Conservation (phyloP, 2,113 vertebrate species). For the Eudyptes chrysolophus region DNA sequence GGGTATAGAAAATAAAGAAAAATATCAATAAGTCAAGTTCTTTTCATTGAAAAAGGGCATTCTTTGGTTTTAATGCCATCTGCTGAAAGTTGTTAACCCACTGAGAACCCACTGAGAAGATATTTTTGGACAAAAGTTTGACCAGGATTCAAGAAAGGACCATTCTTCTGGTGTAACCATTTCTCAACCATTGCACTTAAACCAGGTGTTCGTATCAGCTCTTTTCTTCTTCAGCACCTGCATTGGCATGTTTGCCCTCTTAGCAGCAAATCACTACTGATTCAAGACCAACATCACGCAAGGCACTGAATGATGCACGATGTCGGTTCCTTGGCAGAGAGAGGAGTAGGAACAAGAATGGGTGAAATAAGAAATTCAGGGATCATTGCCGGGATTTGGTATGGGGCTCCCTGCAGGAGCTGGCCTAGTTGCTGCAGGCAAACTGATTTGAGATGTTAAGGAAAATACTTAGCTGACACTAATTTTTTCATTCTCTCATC, state of each 20-base stretch:
- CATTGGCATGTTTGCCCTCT: not conserved
- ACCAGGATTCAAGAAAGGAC: not conserved
- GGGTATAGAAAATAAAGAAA: not conserved
- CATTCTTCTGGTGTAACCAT: not conserved
- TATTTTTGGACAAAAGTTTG: not conserved
- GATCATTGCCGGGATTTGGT: not conserved
- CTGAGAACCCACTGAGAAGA: not conserved
- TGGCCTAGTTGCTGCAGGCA: not conserved
- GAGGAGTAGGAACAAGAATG: not conserved
- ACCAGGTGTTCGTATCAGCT: accelerated
- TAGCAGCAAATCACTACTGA: not conserved
- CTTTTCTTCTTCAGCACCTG: not conserved
- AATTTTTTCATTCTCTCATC: not conserved
- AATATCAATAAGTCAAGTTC: not conserved
- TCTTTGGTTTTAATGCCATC: not conserved
- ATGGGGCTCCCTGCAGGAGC: not conserved
- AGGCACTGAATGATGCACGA: not conserved
- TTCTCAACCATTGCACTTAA: not conserved
- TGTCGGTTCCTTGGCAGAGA: not conserved
- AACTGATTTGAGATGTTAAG: not conserved
- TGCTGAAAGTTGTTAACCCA: not conserved
- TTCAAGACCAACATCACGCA: not conserved
- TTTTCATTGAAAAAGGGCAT: not conserved
- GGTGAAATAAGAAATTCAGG: not conserved
- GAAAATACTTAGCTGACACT: not conserved